Base-by-base conservation (phyloP, 2,888 invertebrate species). In the Malthinus seriepunctatus region DNA sequence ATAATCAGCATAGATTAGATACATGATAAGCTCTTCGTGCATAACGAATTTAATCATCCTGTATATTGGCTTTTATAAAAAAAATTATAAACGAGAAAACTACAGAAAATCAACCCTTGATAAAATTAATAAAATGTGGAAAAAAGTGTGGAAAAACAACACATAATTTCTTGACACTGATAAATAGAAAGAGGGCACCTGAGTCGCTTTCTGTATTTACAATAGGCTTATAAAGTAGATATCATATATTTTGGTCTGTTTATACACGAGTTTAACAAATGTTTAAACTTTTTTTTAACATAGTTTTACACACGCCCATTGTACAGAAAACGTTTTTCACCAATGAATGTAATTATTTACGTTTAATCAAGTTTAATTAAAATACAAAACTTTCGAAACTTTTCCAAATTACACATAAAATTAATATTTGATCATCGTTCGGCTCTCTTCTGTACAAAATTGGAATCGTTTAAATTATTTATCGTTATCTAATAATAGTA, bases 171-270 rank as follows among this genome's bases (percentile, higher is more conserved):
- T n/a, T 15, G 15, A 39, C 15, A 15, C 15, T 39, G 39, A 39
- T 15, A 39, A 39, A 39, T 39, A 15, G 15, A 15, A 39, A 39
- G 39, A 39, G 15, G 39, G 39, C 39, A 39, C 39, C 39, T 39
- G 39, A 15, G 39, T 39, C 15, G 39, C 23, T 39, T 39, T 39
- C 39, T 39, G n/a, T 39, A 39, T 39, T 39, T 39, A 39, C 39
- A 39, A 39, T 39, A 15, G 15, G 39, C 39, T 39, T 39, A 39
- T 39, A 39, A 39, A 39, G 39, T 39, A 39, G 39, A 39, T 39
- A 39, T 39, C 39, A 39, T 39, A 12, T 15, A 39, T 39, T 39
- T 12, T 12, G 14, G 39, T 9, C 14, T 39, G 15, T 39, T 39
- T 39, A 14, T 15, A 15, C 15, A 15, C 15, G 39, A 39, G 39